Base-by-base conservation (phyloP, 2,888 invertebrate genomes). In the Ethmia dodecea region DNA sequence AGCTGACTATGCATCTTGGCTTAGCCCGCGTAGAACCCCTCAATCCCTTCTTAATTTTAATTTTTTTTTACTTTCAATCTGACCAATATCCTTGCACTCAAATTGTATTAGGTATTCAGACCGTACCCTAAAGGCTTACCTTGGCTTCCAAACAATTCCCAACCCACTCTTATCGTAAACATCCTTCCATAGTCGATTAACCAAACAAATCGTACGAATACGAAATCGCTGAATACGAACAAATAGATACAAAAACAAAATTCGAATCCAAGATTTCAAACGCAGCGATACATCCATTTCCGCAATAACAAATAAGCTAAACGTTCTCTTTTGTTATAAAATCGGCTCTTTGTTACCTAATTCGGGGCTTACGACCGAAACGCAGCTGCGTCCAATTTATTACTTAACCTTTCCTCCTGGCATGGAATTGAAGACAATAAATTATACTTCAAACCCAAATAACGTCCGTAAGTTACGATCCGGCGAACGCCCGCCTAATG, bases 391-490 rank as follows among this genome's bases (percentile, higher is more conserved):
- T 57, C 70, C 61, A 60, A 68, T 68, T 66, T 68, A 68, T 68
- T 50, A 79, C 79, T 77, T 80, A 84, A 86, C 84, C 84, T 86
- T 84, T 83, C 75, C 73, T 72, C 62, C 62, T 60, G 71, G 70
- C 69, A 75, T 80, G 66, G 79, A 83, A 86, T 83, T 81, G 84
- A 83, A 81, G 71, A 79, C 79, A 68, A 81, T 86, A 83, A 83
- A 80, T 86, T 81, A 83, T 83, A 81, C 81, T 81, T 80, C 76
- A 79, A 79, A 74, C 78, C 78, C 74, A 77, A 81, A 81, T 81
- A 81, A 79, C 77, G 67, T 60, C 56, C 66, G 73, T 77, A 75
- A 80, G 69, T 80, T 79, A 77, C 81, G 70, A 62, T 65, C 60
- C 55, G 55, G 56, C 63, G 63, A 76, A 77, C 70, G 64, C 69